Percentiles rank a stretch among this genome's conserved stretches.
phyloP scores from a whole-genome alignment of 2,797 vertebrate species.

The Melopsittacus undulatus region DNA sequence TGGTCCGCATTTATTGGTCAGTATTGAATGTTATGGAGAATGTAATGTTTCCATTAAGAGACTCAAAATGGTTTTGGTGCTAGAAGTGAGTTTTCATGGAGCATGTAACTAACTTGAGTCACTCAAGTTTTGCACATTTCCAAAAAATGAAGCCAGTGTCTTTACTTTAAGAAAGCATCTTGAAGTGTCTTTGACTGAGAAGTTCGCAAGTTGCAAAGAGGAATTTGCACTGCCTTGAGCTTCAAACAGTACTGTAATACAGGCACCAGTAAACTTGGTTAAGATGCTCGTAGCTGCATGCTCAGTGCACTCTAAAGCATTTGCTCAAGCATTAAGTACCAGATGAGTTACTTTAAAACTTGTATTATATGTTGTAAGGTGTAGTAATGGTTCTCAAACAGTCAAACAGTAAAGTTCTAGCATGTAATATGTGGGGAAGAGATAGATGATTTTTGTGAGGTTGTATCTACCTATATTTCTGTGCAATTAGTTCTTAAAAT shows the following conservation, averaged over 20 bases:
- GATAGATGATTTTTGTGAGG: background rate
- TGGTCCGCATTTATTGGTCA: background rate
- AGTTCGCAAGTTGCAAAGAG: background rate
- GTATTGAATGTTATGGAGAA: background rate
- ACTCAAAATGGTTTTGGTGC: background rate
- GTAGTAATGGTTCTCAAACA: background rate
- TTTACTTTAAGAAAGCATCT: background rate
- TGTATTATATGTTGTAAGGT: background rate
- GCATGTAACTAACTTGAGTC: background rate
- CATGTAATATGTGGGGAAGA: background rate
- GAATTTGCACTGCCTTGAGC: background rate
- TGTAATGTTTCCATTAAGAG: background rate
- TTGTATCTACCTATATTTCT: background rate
- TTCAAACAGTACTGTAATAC: background rate
- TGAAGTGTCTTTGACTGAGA: background rate
- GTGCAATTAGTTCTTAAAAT: background rate
- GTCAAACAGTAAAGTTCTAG: background rate
- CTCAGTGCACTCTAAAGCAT: background rate
- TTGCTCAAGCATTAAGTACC: background rate
- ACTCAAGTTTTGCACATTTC: background rate
- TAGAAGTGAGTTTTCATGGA: background rate
- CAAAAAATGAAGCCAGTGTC: background rate
- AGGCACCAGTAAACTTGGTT: background rate
- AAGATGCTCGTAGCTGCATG: fast-evolving
- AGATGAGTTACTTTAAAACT: background rate